Evolutionary conservation across 2,888 invertebrate species (phyloP).

Genomic region (Cistogaster globosa): DNA sequence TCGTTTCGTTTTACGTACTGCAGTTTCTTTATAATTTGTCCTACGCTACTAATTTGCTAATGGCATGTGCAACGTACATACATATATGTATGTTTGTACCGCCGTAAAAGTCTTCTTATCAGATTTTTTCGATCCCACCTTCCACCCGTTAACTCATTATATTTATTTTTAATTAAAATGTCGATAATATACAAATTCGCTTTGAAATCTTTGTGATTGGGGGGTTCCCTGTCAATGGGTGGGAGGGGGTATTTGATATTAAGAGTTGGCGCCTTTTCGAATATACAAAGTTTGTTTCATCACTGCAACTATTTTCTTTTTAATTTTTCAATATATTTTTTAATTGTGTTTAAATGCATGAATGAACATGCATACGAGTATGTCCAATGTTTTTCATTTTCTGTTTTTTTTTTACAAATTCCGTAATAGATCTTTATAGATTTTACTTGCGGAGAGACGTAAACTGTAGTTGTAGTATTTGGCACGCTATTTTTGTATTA

Average conservation of each 20-base stretch:
- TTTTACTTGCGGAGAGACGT: neutral
- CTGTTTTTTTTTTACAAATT: conserved; percentile 34
- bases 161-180: conserved; percentile 50
- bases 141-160: neutral
- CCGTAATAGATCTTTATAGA: conserved; percentile 51
- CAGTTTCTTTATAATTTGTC: conserved; percentile 38
- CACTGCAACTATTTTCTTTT: conserved; percentile 12
- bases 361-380: conserved; percentile 32
- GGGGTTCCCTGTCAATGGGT: neutral
- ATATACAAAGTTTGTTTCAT: conserved; percentile 51
- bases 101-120: conserved; percentile 41
- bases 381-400: conserved; percentile 30
- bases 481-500: conserved; percentile 31
- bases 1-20: conserved; percentile 6
- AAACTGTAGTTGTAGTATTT: conserved; percentile 6
- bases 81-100: neutral
- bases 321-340: conserved; percentile 28
- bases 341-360: conserved; percentile 65
- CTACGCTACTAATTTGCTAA: conserved; percentile 63
- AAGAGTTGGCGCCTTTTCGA: conserved; percentile 42
- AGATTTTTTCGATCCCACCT: conserved; percentile 40
- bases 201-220: neutral
- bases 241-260: neutral
- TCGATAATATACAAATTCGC: conserved; percentile 23
- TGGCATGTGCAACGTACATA: conserved; percentile 38